phyloP scores from a whole-genome alignment of 2,113 vertebrate genomes.

The Shinisaurus crocodilurus region DNA sequence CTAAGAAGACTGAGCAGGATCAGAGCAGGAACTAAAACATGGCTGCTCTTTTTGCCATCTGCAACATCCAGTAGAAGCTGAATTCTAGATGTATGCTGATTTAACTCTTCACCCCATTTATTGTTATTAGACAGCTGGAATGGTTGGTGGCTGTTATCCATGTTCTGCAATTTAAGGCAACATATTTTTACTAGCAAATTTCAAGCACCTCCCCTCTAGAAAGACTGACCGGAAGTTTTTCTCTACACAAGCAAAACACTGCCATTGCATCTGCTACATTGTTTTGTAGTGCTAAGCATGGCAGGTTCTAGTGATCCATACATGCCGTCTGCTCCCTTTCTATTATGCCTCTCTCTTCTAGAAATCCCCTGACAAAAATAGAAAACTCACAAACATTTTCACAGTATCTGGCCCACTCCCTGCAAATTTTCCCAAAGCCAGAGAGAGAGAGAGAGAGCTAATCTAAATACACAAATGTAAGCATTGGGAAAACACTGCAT shows the following conservation, averaged over 20 bases:
- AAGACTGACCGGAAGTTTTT: background rate
- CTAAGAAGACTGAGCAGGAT: background rate
- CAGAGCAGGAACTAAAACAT: background rate
- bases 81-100: background rate
- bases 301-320: slow-evolving; percentile 5
- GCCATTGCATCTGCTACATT: background rate
- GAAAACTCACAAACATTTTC: slow-evolving; percentile 14
- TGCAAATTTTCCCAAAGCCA: slow-evolving; percentile 24
- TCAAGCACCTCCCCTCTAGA: background rate
- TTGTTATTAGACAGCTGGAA: background rate
- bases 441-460: background rate
- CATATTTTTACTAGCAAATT: background rate
- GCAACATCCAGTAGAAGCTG: rapidly evolving
- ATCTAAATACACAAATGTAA: background rate
- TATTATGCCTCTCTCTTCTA: background rate
- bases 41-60: background rate
- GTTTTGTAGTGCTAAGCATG: background rate
- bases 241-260: background rate
- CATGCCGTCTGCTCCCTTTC: background rate
- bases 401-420: background rate
- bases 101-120: background rate
- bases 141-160: background rate
- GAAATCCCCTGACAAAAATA: background rate
- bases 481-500: background rate
- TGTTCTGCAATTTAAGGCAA: background rate